phyloP scores from a whole-genome alignment of 1,140 invertebrate species.

The Triops cancriformis region DNA sequence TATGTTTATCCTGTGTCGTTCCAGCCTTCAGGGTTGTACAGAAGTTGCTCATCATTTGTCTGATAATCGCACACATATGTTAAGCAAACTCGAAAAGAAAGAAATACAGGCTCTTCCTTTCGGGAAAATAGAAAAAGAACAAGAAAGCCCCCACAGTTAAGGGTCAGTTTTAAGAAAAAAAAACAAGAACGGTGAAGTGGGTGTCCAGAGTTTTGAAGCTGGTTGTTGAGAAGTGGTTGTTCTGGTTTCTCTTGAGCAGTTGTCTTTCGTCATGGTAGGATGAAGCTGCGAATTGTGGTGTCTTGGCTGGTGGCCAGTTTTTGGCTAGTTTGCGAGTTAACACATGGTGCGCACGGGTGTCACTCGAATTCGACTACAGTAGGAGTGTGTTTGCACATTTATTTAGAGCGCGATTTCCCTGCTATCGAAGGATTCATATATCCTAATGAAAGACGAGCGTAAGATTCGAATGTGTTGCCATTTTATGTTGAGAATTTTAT shows the following conservation, averaged over 20 bases:
- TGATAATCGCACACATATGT: too few relatives aligned
- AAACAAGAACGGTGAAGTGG: too few relatives aligned
- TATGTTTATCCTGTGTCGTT: not conserved
- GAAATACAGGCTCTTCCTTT: too few relatives aligned
- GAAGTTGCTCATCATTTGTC: too few relatives aligned
- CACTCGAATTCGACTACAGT: constrained; percentile 29
- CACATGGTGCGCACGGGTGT: constrained; percentile 23
- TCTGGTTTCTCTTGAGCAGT: not conserved
- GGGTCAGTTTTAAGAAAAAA: not conserved
- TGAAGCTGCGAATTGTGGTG: not conserved
- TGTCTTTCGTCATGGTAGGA: not conserved
- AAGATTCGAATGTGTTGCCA: not conserved
- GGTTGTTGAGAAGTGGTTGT: not conserved
- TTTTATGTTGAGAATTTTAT: not conserved
- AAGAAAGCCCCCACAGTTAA: not conserved
- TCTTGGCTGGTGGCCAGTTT: not conserved
- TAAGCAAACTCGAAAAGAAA: too few relatives aligned
- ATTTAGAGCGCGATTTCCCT: constrained; percentile 33
- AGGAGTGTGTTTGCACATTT: constrained; percentile 33
- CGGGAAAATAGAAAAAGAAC: not conserved
- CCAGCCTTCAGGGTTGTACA: too few relatives aligned
- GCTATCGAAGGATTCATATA: constrained; percentile 32
- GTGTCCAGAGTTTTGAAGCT: not conserved
- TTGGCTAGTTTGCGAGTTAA: not conserved
- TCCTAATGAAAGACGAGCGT: constrained; percentile 23